Conservation (phyloP, 2,113 vertebrate species). For the Felis chaus region DNA sequence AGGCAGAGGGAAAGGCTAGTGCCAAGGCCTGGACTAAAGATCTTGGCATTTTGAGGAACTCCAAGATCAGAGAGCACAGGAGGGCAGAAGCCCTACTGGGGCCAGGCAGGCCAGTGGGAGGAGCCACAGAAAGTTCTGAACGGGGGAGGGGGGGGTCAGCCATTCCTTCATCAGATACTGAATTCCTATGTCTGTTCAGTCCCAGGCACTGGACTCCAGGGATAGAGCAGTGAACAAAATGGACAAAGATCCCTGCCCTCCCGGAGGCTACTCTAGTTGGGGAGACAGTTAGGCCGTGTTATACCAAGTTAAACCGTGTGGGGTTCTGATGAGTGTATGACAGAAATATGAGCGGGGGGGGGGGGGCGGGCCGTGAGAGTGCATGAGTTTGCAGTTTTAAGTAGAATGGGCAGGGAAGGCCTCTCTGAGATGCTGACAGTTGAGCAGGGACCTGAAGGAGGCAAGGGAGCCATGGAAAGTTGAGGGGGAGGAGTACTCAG, state of each 20-base stretch:
- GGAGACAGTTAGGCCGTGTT: not conserved
- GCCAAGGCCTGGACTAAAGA: not conserved
- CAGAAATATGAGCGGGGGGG: not conserved
- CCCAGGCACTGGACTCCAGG: not conserved
- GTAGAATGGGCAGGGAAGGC: not conserved
- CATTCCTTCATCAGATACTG: not conserved
- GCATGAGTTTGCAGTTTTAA: not conserved
- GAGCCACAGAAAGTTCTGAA: not conserved
- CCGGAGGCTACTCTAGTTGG: not conserved
- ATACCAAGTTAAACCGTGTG: too few relatives aligned
- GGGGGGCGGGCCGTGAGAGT: not conserved
- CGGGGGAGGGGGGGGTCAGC: not conserved
- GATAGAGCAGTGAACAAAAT: not conserved
- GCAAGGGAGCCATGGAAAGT: not conserved
- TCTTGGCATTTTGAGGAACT: not conserved
- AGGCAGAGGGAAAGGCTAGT: not conserved
- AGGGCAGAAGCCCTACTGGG: not conserved
- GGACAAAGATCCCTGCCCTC: not conserved
- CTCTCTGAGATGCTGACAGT: not conserved
- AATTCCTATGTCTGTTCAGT: not conserved
- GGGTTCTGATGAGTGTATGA: not conserved
- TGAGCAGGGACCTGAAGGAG: not conserved
- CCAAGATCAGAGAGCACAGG: not conserved
- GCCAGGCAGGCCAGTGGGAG: not conserved
- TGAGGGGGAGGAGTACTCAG: not conserved